Percentiles rank a stretch among this genome's conserved stretches.
These are phyloP conservation scores for Esox lucius DNA, from an alignment of 2,797 vertebrate species.

Conservation along the genomic window DNA sequence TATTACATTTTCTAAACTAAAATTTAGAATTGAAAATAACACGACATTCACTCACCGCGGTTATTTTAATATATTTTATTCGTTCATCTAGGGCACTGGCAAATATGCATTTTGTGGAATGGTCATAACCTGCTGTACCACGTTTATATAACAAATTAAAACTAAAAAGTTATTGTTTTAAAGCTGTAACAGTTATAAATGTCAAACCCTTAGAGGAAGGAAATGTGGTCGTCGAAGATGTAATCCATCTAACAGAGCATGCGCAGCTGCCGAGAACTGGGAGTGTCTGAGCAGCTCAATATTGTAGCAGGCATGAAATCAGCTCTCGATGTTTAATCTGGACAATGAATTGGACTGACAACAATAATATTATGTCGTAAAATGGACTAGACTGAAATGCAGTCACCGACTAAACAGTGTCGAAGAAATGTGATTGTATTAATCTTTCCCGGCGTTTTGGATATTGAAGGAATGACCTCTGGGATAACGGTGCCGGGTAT, in stretches of 20 bases:
- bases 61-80: too few relatives aligned
- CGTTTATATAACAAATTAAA: too few relatives aligned
- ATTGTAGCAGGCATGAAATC: conserved; percentile 45
- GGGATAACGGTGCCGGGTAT: conserved; percentile 50
- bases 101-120: too few relatives aligned
- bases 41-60: too few relatives aligned
- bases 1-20: too few relatives aligned
- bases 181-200: too few relatives aligned
- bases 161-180: too few relatives aligned
- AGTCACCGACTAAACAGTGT: conserved; percentile 4
- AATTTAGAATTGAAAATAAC: too few relatives aligned
- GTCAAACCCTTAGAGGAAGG: neutral
- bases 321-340: conserved; percentile 51
- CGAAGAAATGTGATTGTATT: conserved; percentile 19
- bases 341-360: conserved; percentile 55
- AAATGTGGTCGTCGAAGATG: conserved; percentile 4
- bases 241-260: conserved; percentile 52
- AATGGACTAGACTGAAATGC: conserved; percentile 27
- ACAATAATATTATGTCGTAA: conserved; percentile 23
- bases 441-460: conserved; percentile 38
- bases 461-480: conserved; percentile 62
- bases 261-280: conserved; percentile 62
- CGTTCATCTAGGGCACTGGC: too few relatives aligned
- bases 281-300: conserved; percentile 69
- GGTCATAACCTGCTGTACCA: too few relatives aligned